phyloP scores from a whole-genome alignment of 1,140 invertebrate genomes.

The Pseudomyrmex cubaensis region DNA sequence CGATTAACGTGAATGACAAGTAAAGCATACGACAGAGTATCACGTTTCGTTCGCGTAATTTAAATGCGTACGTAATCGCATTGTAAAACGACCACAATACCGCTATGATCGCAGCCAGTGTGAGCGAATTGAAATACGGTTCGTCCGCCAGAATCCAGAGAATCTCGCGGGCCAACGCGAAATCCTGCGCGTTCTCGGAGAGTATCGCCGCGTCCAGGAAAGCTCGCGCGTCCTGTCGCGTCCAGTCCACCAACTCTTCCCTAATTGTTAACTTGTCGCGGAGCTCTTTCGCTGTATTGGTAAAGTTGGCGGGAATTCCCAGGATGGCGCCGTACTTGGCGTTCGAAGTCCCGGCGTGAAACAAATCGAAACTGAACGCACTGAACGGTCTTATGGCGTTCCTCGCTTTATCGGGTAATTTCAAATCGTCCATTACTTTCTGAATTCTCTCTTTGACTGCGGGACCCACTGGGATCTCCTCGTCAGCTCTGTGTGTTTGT shows the following conservation, averaged over 20 bases:
- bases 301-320: conserved; percentile 88
- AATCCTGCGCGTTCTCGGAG: conserved; percentile 91
- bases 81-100: conserved; percentile 86
- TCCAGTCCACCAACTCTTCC: conserved; percentile 87
- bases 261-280: conserved; percentile 85
- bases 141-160: conserved; percentile 86
- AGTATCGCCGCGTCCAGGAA: conserved; percentile 89
- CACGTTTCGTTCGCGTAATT: conserved; percentile 86
- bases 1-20: conserved; percentile 15
- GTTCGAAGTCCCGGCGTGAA: conserved; percentile 84
- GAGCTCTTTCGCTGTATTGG: conserved; percentile 82
- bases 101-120: conserved; percentile 80
- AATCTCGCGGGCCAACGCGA: conserved; percentile 91
- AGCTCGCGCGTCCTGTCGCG: conserved; percentile 86
- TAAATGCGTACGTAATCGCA: conserved; percentile 76
- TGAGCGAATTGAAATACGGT: conserved; percentile 75
- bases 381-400: conserved; percentile 86
- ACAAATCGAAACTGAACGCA: conserved; percentile 88
- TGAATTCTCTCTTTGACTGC: conserved; percentile 81
- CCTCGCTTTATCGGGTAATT: conserved; percentile 80
- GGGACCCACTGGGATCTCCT: conserved; percentile 80
- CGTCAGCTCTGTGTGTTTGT: conserved; percentile 68
- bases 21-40: conserved; percentile 69
- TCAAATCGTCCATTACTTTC: conserved; percentile 85
- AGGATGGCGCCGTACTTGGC: conserved; percentile 86